These are phyloP conservation scores for Phalacrocorax pelagicus DNA, from an alignment of 2,113 vertebrate species.

Conservation along the genomic window DNA sequence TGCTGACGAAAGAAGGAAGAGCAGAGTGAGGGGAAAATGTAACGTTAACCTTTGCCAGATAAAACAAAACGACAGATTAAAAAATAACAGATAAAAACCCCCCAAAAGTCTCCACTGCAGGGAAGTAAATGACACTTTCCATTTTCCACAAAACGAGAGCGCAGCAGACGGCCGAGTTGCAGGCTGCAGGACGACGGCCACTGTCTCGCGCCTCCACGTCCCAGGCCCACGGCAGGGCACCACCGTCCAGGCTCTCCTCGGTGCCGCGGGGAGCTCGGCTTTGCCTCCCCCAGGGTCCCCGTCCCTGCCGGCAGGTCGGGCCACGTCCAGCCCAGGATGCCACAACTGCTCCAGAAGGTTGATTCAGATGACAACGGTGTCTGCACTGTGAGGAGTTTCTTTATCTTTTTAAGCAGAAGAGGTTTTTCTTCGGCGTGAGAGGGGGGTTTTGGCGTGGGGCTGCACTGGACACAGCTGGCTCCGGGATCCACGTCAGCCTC, in stretches of 20 bases:
- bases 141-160: rapidly evolving
- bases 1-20: slow-evolving; percentile 20
- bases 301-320: neutral
- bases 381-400: rapidly evolving
- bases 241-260: rapidly evolving
- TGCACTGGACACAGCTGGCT: neutral
- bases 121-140: neutral
- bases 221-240: neutral
- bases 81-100: neutral
- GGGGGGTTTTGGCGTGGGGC: neutral
- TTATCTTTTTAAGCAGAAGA: too few species aligned
- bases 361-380: rapidly evolving
- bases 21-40: neutral
- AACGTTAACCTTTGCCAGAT: slow-evolving; percentile 8
- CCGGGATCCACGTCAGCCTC: rapidly evolving
- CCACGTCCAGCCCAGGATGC: neutral
- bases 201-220: rapidly evolving
- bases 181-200: neutral
- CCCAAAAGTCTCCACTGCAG: neutral
- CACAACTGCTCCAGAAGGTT: rapidly evolving
- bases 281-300: neutral
- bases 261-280: neutral
- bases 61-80: neutral
- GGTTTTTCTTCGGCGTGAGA: rapidly evolving
- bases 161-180: neutral